Percentiles rank a stretch among this genome's conserved stretches.
phyloP scores from a whole-genome alignment of 2,888 invertebrate genomes.

The Anaspis maculata region DNA sequence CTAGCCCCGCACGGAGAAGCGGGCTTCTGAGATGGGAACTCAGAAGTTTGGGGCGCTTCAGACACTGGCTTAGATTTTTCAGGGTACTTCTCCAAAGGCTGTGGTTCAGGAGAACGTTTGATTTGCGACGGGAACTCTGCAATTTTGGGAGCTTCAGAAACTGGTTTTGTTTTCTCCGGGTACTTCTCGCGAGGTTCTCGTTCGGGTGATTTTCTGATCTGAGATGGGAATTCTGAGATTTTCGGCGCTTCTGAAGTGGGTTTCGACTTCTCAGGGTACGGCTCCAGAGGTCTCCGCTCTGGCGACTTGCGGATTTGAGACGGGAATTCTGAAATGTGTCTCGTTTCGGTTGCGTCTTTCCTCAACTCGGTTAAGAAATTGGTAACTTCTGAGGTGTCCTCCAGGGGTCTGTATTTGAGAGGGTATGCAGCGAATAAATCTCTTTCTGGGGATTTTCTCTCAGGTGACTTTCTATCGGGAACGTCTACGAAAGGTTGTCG shows the following conservation, averaged over 20 bases:
- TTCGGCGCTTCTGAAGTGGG: constrained; percentile 8
- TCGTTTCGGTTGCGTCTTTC: background rate
- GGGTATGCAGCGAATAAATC: too few relatives aligned
- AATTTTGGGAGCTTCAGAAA: constrained; percentile 12
- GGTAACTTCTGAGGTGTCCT: too few relatives aligned
- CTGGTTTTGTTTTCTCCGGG: constrained; percentile 14
- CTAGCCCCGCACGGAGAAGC: too few relatives aligned
- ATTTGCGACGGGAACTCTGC: constrained; percentile 24
- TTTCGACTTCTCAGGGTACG: constrained; percentile 16
- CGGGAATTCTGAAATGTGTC: constrained; percentile 6
- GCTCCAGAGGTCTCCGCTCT: constrained; percentile 7
- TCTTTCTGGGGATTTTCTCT: too few relatives aligned
- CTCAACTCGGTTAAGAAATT: too few relatives aligned
- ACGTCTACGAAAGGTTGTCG: constrained; percentile 8
- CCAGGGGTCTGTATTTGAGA: too few relatives aligned
- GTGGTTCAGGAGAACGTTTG: constrained; percentile 16
- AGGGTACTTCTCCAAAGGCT: constrained; percentile 16
- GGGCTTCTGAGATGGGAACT: constrained; percentile 20
- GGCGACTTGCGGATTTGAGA: constrained; percentile 17
- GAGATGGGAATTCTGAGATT: constrained; percentile 23
- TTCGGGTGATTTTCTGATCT: constrained; percentile 17
- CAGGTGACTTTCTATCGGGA: constrained; percentile 7
- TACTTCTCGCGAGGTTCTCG: constrained; percentile 14
- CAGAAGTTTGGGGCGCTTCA: constrained; percentile 9
- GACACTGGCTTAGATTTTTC: constrained; percentile 14